Conservation (phyloP, 2,113 vertebrate genomes). For the Silurus glanis region DNA sequence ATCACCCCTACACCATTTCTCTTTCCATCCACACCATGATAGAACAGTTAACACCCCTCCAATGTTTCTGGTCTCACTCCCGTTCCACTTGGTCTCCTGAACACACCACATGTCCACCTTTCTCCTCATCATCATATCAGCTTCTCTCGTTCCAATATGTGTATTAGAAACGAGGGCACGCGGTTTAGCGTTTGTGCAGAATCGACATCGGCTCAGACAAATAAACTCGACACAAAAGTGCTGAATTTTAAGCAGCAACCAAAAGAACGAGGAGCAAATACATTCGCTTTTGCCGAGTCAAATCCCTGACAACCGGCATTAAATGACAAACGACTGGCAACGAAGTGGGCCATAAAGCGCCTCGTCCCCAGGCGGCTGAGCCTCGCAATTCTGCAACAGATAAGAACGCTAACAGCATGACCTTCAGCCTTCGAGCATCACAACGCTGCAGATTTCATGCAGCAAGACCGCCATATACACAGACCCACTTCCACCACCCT, state of each 20-base stretch:
- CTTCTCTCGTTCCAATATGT: background rate
- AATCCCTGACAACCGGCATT: slow-evolving; percentile 59
- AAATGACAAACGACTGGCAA: slow-evolving; percentile 61
- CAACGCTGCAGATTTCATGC: slow-evolving; percentile 66
- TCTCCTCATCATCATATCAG: no score
- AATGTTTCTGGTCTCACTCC: no score
- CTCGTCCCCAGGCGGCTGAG: slow-evolving; percentile 55
- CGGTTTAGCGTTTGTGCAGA: slow-evolving; percentile 18
- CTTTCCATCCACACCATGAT: no score
- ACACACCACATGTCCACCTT: no score
- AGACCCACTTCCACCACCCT: slow-evolving; percentile 72
- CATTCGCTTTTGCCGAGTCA: slow-evolving; percentile 56
- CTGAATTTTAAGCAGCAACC: slow-evolving; percentile 44
- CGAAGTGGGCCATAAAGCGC: slow-evolving; percentile 56
- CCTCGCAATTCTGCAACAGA: slow-evolving; percentile 58
- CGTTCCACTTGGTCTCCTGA: no score
- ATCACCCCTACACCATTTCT: no score
- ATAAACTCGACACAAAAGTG: slow-evolving; percentile 4
- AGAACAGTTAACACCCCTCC: no score
- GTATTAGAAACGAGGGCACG: slow-evolving; percentile 5
- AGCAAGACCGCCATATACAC: slow-evolving; percentile 59
- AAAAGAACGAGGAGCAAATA: slow-evolving; percentile 47
- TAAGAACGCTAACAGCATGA: slow-evolving; percentile 67
- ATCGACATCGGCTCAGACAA: slow-evolving; percentile 17
- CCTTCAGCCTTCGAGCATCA: slow-evolving; percentile 67